phyloP scores from a whole-genome alignment of 2,888 invertebrate species.

The Aquatica leii region DNA sequence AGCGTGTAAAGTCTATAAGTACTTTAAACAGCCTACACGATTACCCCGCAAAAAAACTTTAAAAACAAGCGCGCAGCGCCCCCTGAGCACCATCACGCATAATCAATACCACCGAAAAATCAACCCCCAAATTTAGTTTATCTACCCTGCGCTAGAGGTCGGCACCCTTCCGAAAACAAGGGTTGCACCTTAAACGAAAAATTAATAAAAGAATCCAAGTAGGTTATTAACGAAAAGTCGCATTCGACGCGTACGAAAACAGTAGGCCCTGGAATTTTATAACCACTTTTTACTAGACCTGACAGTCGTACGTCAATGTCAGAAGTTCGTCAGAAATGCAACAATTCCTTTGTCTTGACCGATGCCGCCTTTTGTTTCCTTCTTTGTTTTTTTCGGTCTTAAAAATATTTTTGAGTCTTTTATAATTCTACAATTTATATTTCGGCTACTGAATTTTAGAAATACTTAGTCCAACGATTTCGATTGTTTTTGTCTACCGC shows the following conservation, averaged over 20 bases:
- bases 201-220: neutral
- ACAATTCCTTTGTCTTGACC: slow-evolving; percentile 37
- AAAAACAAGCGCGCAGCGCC: slow-evolving; percentile 2
- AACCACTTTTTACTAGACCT: slow-evolving; percentile 39
- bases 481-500: neutral
- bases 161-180: slow-evolving; percentile 7
- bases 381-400: slow-evolving; percentile 34
- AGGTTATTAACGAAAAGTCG: slow-evolving; percentile 34
- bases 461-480: slow-evolving; percentile 36
- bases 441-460: slow-evolving; percentile 43
- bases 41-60: too few species aligned
- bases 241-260: slow-evolving; percentile 27
- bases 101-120: slow-evolving; percentile 25
- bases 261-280: slow-evolving; percentile 36
- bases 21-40: too few species aligned
- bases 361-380: slow-evolving; percentile 34
- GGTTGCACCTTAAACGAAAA: neutral
- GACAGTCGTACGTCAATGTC: slow-evolving; percentile 44
- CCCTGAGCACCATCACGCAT: neutral
- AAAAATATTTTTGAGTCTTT: slow-evolving; percentile 38
- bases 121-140: slow-evolving; percentile 51
- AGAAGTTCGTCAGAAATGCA: slow-evolving; percentile 41
- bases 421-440: slow-evolving; percentile 49
- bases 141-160: slow-evolving; percentile 50
- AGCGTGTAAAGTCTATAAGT: too few species aligned